phyloP scores from a whole-genome alignment of 1,140 invertebrate species.

The Theocolax elegans region DNA sequence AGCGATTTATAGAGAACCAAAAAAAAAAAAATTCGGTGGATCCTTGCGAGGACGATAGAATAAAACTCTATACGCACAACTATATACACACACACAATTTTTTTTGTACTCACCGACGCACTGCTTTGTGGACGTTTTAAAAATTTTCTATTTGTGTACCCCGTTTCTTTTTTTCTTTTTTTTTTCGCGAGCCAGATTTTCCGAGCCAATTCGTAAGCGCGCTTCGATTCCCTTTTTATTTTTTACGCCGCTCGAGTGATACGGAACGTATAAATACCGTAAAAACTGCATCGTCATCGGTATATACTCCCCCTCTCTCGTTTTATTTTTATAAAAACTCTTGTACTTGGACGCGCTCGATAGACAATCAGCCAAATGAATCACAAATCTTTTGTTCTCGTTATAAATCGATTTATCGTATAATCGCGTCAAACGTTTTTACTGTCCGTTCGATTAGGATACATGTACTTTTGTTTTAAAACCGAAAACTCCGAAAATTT shows the following conservation, averaged over 20 bases:
- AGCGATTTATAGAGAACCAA: conserved; percentile 42
- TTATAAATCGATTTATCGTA: background rate
- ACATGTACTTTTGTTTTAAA: too few relatives aligned
- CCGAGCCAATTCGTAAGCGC: conserved; percentile 14
- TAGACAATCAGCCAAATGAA: background rate
- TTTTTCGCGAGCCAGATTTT: conserved; percentile 20
- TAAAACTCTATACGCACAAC: conserved; percentile 5
- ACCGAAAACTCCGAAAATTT: too few relatives aligned
- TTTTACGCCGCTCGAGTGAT: background rate
- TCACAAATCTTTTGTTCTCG: background rate
- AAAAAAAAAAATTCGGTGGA: conserved; percentile 19
- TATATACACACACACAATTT: too few relatives aligned
- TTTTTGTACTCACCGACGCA: background rate
- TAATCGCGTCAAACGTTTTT: too few relatives aligned
- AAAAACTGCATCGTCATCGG: conserved; percentile 10
- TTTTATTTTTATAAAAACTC: too few relatives aligned
- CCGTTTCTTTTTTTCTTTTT: background rate
- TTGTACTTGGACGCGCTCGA: too few relatives aligned
- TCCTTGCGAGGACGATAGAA: background rate
- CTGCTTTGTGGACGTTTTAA: conserved; percentile 40
- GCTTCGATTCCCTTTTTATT: background rate
- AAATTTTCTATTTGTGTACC: conserved; percentile 33
- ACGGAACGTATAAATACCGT: conserved; percentile 15
- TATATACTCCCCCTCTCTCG: too few relatives aligned
- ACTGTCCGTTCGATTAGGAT: too few relatives aligned